Base-by-base conservation (phyloP, 2,888 invertebrate genomes). In the Cheilosia urbana region DNA sequence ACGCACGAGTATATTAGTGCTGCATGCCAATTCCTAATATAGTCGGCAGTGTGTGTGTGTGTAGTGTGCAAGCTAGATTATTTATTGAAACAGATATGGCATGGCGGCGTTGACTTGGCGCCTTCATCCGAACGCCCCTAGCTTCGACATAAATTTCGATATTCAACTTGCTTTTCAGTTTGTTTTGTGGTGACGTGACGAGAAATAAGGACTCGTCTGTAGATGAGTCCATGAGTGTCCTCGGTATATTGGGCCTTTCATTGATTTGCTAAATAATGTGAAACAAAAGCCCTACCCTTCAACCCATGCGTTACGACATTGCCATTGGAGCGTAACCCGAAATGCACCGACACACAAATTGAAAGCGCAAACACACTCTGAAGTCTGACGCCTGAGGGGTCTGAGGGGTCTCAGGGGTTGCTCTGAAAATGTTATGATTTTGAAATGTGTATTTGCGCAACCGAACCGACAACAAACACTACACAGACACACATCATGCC, bases 341-440 rank as follows among this genome's bases (percentile, higher is more conserved):
- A 53, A 51, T 21, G 51, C 55, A 45, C 53, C 40, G n/a, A 34
- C 42, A 45, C 27, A 30, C 53, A 45, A 53, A 53, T 53, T 53
- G 34, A 11, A 19, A 55, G 5, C 53, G 15, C 62, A 72, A 72
- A 62, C 24, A 72, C 19, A 21, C 30, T 30, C 37, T 37, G 37
- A 37, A 13, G 37, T 37, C 37, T 37, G 37, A 37, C 13, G 37
- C 13, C 37, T 37, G 37, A 4, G 13, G 11, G n/a, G n/a, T n/a
- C n/a, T n/a, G n/a, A n/a, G n/a, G n/a, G n/a, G n/a, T n/a, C n/a
- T n/a, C 37, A 37, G 24, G n/a, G 24, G 15, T 27, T 45, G 53
- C 51, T 42, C 11, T 27, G 72, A 53, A 72, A 72, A 72, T 51
- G 72, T 72, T 79, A 69, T 78, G 62, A 58, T 72, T 72, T 51